Percentiles rank a stretch among this genome's conserved stretches.
Evolutionary conservation across 2,113 vertebrate genomes (phyloP).

Genomic region (Machaerirhynchus nigripectus): DNA sequence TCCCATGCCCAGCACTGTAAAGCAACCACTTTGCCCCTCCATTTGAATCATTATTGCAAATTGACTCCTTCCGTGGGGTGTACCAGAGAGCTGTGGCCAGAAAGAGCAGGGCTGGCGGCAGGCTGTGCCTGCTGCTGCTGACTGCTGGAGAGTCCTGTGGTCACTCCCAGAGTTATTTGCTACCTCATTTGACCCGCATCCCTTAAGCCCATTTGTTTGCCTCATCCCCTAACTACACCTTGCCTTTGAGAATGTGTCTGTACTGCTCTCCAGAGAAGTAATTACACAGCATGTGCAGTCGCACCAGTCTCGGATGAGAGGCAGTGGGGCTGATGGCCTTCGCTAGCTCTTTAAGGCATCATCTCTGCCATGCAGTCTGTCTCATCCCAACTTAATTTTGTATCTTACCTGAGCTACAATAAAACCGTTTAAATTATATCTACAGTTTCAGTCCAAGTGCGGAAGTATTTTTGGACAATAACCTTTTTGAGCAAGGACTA

Average conservation of each 20-base stretch:
- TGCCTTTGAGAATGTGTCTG: not conserved
- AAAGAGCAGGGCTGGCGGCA: not conserved
- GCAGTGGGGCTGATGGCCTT: not conserved
- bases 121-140: not conserved
- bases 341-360: accelerated
- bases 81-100: not conserved
- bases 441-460: not conserved
- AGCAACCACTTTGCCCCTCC: not conserved
- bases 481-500: not conserved
- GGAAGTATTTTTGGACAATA: not conserved
- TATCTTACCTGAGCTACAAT: not conserved
- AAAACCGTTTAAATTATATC: not conserved
- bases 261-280: conserved; percentile 1
- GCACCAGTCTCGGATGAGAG: not conserved
- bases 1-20: not conserved
- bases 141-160: not conserved
- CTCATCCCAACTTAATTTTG: not conserved
- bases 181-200: conserved; percentile 11
- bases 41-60: not conserved
- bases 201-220: conserved; percentile 26
- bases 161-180: not conserved
- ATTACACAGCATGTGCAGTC: not conserved
- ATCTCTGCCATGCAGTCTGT: not conserved
- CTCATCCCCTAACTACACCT: not conserved
- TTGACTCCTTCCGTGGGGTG: not conserved